Conservation (phyloP, 2,797 vertebrate genomes). For the Hyperoplus immaculatus region DNA sequence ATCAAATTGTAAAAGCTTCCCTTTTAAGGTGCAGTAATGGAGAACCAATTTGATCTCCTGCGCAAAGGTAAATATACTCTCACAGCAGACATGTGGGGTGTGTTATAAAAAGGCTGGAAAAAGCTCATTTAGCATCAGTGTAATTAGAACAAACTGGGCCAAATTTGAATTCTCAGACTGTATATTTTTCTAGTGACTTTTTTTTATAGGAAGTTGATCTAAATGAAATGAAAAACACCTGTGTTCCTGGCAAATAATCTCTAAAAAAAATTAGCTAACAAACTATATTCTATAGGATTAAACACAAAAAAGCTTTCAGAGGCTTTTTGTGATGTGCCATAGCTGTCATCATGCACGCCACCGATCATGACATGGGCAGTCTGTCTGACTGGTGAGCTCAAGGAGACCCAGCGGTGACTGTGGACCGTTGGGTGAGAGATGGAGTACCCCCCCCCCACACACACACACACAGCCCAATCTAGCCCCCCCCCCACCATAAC, state of each 20-base stretch:
- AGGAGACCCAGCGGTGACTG: slow-evolving; percentile 80
- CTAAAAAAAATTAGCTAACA: slow-evolving; percentile 61
- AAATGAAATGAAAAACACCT: slow-evolving; percentile 81
- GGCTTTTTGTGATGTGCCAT: slow-evolving; percentile 26
- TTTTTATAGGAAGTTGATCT: slow-evolving; percentile 57
- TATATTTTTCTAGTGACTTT: slow-evolving; percentile 71
- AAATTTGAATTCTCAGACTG: slow-evolving; percentile 80
- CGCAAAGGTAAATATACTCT: slow-evolving; percentile 80
- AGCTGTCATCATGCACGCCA: slow-evolving; percentile 28
- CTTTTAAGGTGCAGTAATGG: slow-evolving; percentile 80
- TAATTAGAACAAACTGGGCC: slow-evolving; percentile 81
- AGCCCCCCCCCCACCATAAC: slow-evolving; percentile 56
- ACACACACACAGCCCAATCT: slow-evolving; percentile 56
- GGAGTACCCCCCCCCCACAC: slow-evolving; percentile 53
- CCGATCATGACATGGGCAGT: slow-evolving; percentile 61
- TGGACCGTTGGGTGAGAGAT: slow-evolving; percentile 69
- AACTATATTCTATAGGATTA: slow-evolving; percentile 45
- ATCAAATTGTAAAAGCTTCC: slow-evolving; percentile 80
- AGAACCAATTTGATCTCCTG: slow-evolving; percentile 84
- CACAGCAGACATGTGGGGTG: slow-evolving; percentile 64
- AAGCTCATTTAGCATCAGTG: slow-evolving; percentile 81
- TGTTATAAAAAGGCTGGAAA: slow-evolving; percentile 73
- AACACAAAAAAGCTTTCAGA: slow-evolving; percentile 29
- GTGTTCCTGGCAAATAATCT: slow-evolving; percentile 66
- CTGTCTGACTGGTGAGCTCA: slow-evolving; percentile 62